These are phyloP conservation scores for Macaria liturata DNA, from an alignment of 2,888 invertebrate species.

Conservation along the genomic window DNA sequence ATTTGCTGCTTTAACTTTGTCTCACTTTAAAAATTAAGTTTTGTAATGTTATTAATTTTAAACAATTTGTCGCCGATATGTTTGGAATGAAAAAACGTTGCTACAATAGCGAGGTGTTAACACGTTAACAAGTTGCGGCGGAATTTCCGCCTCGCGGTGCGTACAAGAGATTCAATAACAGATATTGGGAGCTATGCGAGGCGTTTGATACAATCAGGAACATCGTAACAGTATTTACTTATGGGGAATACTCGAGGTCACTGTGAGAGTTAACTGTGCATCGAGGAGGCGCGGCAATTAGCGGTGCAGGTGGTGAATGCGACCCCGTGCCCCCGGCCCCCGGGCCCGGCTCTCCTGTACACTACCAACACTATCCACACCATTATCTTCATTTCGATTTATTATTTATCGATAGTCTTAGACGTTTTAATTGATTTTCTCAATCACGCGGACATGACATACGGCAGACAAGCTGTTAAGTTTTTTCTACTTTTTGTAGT, in stretches of 20 bases:
- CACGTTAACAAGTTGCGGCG: slow-evolving; percentile 34
- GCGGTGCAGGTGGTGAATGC: slow-evolving; percentile 76
- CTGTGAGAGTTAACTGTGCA: slow-evolving; percentile 68
- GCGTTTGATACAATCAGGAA: slow-evolving; percentile 42
- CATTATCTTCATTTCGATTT: slow-evolving; percentile 47
- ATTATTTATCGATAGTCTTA: slow-evolving; percentile 41
- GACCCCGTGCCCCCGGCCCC: slow-evolving; percentile 65
- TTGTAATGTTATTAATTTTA: no score
- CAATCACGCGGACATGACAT: slow-evolving; percentile 15
- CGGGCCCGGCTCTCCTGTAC: slow-evolving; percentile 45
- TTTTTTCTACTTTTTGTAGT: slow-evolving; percentile 11
- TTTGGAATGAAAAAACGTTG: slow-evolving; percentile 26
- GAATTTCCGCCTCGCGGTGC: slow-evolving; percentile 33
- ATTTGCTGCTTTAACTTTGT: no score
- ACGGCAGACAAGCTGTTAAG: slow-evolving; percentile 6
- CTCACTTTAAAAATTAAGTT: no score
- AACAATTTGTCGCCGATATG: slow-evolving; percentile 16
- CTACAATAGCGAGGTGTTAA: slow-evolving; percentile 35
- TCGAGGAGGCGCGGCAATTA: slow-evolving; percentile 76
- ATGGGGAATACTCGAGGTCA: slow-evolving; percentile 55
- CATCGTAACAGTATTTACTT: slow-evolving; percentile 52
- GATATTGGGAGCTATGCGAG: slow-evolving; percentile 39
- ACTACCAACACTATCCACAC: slow-evolving; percentile 62
- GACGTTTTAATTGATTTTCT: slow-evolving; percentile 38
- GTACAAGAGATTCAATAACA: slow-evolving; percentile 38